Evolutionary conservation across 30 jellyfish, hydroid and myxozoan genomes (phyloP).

Genomic region (Chrysaora quinquecirrha): DNA sequence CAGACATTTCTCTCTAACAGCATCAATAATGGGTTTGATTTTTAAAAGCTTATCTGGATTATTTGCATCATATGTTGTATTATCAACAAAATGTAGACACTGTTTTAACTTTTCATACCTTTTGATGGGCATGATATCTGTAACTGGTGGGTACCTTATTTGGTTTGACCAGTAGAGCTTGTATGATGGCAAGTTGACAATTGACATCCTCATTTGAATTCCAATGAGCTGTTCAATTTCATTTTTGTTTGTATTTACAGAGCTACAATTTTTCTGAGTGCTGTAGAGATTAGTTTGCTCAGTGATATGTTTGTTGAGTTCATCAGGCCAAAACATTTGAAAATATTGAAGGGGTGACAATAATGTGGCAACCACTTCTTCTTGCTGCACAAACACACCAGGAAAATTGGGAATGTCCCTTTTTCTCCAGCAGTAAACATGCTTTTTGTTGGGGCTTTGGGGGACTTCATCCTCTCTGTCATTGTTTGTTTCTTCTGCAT

Average conservation of each 20-base stretch:
- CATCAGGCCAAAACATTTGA: constrained; percentile 5
- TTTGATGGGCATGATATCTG: neutral
- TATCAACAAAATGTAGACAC: neutral
- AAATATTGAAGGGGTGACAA: constrained; percentile 12
- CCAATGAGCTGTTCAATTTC: too few relatives aligned
- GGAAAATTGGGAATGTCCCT: too few relatives aligned
- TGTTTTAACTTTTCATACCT: neutral
- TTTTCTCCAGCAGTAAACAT: too few relatives aligned
- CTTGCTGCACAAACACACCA: neutral
- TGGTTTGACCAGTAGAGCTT: neutral
- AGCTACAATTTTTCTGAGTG: constrained; percentile 4
- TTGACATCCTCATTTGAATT: constrained; percentile 7
- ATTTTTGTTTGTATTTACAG: neutral
- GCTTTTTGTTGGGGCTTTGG: neutral
- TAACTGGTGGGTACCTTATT: neutral
- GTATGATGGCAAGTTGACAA: constrained; percentile 1
- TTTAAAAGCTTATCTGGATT: neutral
- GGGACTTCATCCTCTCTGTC: constrained; percentile 3
- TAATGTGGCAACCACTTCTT: neutral
- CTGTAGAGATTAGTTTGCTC: constrained; percentile 17
- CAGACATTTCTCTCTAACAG: neutral
- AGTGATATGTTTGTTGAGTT: constrained; percentile 5
- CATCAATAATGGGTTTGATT: neutral
- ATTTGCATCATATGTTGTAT: neutral
- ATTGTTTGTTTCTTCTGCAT: neutral